phyloP scores from a whole-genome alignment of 2,113 vertebrate species.

The Lophotis ruficrista region DNA sequence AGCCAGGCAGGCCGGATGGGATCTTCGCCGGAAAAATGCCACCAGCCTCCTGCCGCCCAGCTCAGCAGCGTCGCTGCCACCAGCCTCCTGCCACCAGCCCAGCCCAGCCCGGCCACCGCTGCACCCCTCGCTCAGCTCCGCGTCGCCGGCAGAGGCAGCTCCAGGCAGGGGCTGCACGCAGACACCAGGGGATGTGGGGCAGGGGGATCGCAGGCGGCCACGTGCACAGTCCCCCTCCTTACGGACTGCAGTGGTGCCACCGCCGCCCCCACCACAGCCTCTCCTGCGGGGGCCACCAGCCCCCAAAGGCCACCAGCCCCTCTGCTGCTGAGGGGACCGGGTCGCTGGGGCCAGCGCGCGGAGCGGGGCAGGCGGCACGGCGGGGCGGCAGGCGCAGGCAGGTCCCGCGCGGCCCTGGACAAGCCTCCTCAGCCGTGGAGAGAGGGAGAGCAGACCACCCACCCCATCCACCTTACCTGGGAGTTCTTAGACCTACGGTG shows the following conservation, averaged over 20 bases:
- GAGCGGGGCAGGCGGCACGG: not conserved
- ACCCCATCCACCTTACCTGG: conserved; percentile 57
- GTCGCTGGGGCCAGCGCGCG: rapidly evolving
- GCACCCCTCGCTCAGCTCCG: rapidly evolving
- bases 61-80: not conserved
- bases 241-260: rapidly evolving
- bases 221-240: rapidly evolving
- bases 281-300: rapidly evolving
- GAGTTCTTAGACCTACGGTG: conserved; percentile 59
- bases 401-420: rapidly evolving
- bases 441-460: not conserved
- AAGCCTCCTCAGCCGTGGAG: not conserved
- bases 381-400: rapidly evolving
- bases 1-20: not conserved
- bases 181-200: rapidly evolving
- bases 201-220: not conserved
- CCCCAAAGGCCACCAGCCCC: not conserved
- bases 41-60: not conserved
- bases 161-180: not conserved
- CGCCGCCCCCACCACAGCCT: not conserved
- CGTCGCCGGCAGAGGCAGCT: not conserved
- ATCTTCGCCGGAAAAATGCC: not conserved
- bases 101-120: not conserved
- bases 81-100: not conserved
- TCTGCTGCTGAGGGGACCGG: not conserved